Evolutionary conservation across 2,797 vertebrate species (phyloP).

Genomic region (Chanos chanos): DNA sequence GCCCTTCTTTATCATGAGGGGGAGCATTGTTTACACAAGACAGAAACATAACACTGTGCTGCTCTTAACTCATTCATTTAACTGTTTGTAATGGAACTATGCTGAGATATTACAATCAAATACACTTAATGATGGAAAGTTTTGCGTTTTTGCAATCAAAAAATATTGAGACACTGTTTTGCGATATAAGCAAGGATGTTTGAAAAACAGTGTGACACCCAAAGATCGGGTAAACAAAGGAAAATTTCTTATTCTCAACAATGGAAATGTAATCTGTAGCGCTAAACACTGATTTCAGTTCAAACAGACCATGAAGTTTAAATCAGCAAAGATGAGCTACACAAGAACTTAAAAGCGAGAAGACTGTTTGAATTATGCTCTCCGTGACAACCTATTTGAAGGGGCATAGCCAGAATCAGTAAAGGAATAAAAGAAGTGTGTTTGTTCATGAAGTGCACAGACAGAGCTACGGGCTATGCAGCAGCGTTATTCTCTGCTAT

Average conservation of each 20-base stretch:
- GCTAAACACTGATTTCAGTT: neutral
- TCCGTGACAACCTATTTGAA: constrained; percentile 3
- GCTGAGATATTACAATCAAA: too few species aligned
- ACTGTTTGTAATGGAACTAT: neutral
- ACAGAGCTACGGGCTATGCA: too few species aligned
- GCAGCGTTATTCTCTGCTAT: neutral
- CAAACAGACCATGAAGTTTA: constrained; percentile 10
- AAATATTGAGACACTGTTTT: constrained; percentile 6
- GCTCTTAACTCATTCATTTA: neutral
- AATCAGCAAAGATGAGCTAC: neutral
- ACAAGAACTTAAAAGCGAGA: neutral
- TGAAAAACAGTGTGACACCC: too few species aligned
- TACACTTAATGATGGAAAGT: neutral
- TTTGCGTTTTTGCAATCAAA: neutral
- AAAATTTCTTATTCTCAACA: neutral
- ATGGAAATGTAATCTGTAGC: constrained; percentile 14
- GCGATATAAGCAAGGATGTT: too few species aligned
- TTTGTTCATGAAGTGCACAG: too few species aligned
- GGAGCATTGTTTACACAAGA: neutral
- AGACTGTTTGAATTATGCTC: neutral
- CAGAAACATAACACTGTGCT: neutral
- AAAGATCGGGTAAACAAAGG: constrained; percentile 12
- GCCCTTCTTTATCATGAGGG: neutral
- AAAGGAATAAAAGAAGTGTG: neutral
- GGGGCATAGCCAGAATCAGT: constrained; percentile 1